These are phyloP conservation scores for Mustela erminea DNA, from an alignment of 2,797 vertebrate genomes.

Conservation along the genomic window DNA sequence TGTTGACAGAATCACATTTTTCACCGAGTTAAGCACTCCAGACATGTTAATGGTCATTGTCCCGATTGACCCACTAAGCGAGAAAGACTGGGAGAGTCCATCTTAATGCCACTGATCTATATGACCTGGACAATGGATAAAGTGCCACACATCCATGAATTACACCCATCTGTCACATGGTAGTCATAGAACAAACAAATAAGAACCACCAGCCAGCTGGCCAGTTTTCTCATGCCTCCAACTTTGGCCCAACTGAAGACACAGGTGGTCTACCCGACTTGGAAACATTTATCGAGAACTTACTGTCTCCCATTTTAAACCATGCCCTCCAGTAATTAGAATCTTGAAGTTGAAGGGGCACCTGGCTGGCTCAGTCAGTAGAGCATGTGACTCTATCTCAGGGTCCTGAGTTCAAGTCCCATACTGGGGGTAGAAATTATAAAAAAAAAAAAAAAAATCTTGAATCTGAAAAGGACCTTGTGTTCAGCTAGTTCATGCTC, in stretches of 20 bases:
- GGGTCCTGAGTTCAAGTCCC: background rate
- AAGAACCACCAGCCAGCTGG: background rate
- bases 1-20: background rate
- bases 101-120: background rate
- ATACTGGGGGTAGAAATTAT: background rate
- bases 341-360: background rate
- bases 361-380: background rate
- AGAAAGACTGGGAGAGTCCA: background rate
- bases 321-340: background rate
- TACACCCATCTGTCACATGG: background rate
- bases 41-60: background rate
- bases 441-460: background rate
- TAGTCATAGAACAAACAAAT: background rate
- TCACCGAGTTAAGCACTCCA: background rate
- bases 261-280: background rate
- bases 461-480: background rate
- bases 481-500: background rate
- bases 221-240: background rate
- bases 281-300: background rate
- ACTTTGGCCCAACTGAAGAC: background rate
- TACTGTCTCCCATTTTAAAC: background rate
- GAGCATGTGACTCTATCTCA: background rate
- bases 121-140: background rate
- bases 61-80: background rate
- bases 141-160: background rate